Conservation (phyloP, 2,113 vertebrate species). For the Sclerurus mexicanus region DNA sequence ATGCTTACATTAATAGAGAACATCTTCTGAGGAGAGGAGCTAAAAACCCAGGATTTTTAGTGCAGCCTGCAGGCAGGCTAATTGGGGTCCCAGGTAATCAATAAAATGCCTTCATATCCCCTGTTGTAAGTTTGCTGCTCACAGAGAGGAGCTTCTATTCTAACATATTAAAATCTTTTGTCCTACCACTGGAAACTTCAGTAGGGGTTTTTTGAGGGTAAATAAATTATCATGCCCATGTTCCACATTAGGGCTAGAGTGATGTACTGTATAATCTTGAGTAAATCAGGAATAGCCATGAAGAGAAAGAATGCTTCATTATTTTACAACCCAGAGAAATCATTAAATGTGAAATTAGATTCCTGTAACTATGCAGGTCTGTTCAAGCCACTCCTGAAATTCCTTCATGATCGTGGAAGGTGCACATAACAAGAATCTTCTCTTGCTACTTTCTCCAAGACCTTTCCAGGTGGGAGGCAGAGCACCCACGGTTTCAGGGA, state of each 20-base stretch:
- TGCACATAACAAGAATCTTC: background rate
- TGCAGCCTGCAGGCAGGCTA: background rate
- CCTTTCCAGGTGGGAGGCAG: background rate
- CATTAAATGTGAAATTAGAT: conserved; percentile 44
- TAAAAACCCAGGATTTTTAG: background rate
- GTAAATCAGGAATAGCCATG: background rate
- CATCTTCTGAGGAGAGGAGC: background rate
- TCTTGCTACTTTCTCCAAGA: background rate
- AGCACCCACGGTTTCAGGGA: background rate
- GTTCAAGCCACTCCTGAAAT: conserved; percentile 29
- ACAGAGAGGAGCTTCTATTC: background rate
- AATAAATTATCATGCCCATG: conserved; percentile 38
- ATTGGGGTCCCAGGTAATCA: background rate
- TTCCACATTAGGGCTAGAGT: conserved; percentile 18
- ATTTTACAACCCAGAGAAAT: conserved; percentile 35
- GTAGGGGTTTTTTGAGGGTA: background rate
- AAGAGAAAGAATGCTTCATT: conserved; percentile 46
- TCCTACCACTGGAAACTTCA: background rate
- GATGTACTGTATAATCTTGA: background rate
- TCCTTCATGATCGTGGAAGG: background rate
- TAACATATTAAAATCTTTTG: background rate
- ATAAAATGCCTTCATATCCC: background rate
- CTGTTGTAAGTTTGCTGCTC: background rate
- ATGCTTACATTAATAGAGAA: background rate
- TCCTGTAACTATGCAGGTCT: conserved; percentile 5